Conservation (phyloP, 2,797 vertebrate genomes). For the Buceros bicornis region DNA sequence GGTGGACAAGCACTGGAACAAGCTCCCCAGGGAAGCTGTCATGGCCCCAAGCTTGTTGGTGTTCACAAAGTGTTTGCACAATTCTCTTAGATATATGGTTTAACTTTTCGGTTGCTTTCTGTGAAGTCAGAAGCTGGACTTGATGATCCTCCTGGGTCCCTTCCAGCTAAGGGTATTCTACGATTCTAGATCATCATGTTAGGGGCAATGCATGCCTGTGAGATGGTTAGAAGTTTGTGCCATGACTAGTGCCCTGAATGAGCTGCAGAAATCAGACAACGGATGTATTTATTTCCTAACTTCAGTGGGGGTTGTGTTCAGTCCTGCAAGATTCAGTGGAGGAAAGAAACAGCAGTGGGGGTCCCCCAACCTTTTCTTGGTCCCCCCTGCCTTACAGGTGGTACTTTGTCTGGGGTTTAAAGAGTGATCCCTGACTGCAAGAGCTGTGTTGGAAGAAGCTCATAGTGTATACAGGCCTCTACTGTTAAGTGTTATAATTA, state of each 20-base stretch:
- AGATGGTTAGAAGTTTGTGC: neutral
- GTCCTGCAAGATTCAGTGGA: neutral
- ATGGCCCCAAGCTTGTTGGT: neutral
- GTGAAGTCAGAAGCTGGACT: neutral
- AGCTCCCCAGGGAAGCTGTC: neutral
- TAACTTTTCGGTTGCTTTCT: neutral
- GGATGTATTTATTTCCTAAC: neutral
- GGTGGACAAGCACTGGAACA: neutral
- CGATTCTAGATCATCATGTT: neutral
- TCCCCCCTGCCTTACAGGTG: neutral
- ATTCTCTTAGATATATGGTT: neutral
- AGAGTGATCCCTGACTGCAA: neutral
- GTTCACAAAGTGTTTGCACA: neutral
- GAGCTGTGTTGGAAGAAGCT: neutral
- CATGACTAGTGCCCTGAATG: neutral
- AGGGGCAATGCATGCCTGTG: neutral
- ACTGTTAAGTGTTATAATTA: neutral
- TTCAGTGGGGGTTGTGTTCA: neutral
- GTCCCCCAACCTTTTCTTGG: neutral
- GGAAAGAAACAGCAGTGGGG: neutral
- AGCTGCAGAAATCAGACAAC: neutral
- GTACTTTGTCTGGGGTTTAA: neutral
- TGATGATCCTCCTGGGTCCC: too few relatives aligned
- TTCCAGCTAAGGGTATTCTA: too few relatives aligned
- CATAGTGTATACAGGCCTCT: neutral